Evolutionary conservation across 2,113 vertebrate species (phyloP), one percentile per base, ranked within the genome.

Genomic region (Machaerirhynchus nigripectus): DNA sequence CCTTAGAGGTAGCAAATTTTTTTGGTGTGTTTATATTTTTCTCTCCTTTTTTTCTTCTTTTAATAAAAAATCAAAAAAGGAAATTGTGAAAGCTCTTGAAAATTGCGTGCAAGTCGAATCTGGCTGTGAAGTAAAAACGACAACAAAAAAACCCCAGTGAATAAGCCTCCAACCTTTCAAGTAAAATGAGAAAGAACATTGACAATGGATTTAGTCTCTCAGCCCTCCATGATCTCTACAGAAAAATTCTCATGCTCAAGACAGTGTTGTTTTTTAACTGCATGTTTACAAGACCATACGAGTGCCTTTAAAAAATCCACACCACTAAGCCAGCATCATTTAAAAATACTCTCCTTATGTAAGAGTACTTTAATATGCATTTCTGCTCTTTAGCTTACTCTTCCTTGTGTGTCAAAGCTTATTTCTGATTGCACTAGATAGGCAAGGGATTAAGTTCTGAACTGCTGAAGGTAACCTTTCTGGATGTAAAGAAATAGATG

Each of bases 301-400:
- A 90, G 27, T 30, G 40, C 50, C 67, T 71, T 69, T 57, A 89
- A 26, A 83, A 94, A 95, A 89, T 42, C 65, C 77, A 89, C 33
- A 77, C 27, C 13, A 71, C 27, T 85, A 88, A 69, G 37, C 55
- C 75, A 87, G 31, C n/a, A 68, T 3, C 12, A 39, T 69, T 92
- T 69, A 55, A 95, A 86, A 95, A 90, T 67, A 92, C 33, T 47
- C 56, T 71, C 47, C 74, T 93, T 96, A 93, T 8, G 5, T 92
- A 95, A 96, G 46, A 27, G 24, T 46, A 70, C 73, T 88, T 91
- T 70, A 55, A 81, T 30, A 92, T 11, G 46, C 28, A 74, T 86
- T 92, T 92, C 63, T 90, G 71, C 44, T 93, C 33, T 87, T 83
- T 39, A 73, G 31, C 57, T 69, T 83, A 61, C 59, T 83, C 63